Evolutionary conservation across 2,113 vertebrate genomes (phyloP), one percentile per base, ranked within the genome.

Genomic region (Riparia riparia): DNA sequence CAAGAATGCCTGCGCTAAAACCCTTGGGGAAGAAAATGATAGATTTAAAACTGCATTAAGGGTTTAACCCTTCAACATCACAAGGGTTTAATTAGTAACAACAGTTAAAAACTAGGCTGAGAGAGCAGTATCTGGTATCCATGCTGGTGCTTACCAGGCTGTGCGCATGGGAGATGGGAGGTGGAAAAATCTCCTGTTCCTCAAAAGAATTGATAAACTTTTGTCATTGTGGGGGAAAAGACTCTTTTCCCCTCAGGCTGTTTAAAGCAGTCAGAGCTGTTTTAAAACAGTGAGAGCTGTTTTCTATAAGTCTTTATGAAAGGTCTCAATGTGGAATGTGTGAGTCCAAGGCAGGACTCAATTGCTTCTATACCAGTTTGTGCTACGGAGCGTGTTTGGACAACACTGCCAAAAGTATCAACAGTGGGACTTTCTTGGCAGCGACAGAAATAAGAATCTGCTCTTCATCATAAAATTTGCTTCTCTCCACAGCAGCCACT

Each of bases 371-470:
- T 19, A 17, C 21, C 39, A 39, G 21, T 57, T 37, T 49, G 19
- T 10, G 5, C 19, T 39, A 25, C 24, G 37, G 21, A 2, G 1
- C 0, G 0, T 8, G 5, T 61, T 90, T 2, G 2, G 31, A 39
- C 44, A 63, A 15, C 0, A 1, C 28, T 47, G 6, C 26, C 50
- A 4, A 58, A 85, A 72, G 14, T 19, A 41, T 42, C 9, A 34
- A n/a, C 2, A 5, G 9, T 2, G 6, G 34, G 12, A 28, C 56
- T 45, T 79, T n/a, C 34, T 74, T 42, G 32, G 25, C 15, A 71
- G 39, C 56, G 41, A 17, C 3, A 12, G 50, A 74, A 37, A 32
- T 89, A 44, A 73, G 29, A 78, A 74, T 39, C 21, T 72, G 49
- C 8, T 37, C 39, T 17, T 2, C 14, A 32, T 17, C 13, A n/a